Conservation (phyloP, 1,140 invertebrate genomes). For the Arctopsyche grandis region DNA sequence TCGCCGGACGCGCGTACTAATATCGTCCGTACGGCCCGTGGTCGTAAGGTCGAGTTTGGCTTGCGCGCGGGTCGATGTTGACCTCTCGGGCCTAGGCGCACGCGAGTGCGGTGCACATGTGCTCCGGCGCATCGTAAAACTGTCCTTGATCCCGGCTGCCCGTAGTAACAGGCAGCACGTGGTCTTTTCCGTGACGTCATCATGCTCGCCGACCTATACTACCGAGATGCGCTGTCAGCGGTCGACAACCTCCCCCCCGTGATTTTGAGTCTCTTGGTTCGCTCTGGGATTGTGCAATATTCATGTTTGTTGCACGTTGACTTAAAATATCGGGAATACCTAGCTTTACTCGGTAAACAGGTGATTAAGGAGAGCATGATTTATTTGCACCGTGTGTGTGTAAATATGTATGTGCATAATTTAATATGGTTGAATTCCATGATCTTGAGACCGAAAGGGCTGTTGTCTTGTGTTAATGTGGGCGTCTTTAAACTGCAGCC, state of each 20-base stretch:
- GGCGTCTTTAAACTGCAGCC: too few species aligned
- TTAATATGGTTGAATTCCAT: too few species aligned
- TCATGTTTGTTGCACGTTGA: too few species aligned
- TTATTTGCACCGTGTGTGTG: too few species aligned
- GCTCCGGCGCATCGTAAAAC: conserved; percentile 53
- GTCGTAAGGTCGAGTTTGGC: background rate
- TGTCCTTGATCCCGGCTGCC: conserved; percentile 53
- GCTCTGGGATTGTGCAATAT: background rate
- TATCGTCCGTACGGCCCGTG: background rate
- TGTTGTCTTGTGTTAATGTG: too few species aligned
- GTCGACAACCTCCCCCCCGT: conserved; percentile 16
- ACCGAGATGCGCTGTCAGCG: background rate
- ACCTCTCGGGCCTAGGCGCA: background rate
- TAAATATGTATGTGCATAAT: too few species aligned
- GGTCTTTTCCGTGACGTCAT: conserved; percentile 51
- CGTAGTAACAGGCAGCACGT: conserved; percentile 54
- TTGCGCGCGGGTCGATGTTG: background rate
- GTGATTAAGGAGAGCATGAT: background rate
- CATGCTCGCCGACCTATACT: conserved; percentile 29
- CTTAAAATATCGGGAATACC: background rate
- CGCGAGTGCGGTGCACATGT: conserved; percentile 42
- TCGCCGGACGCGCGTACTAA: background rate
- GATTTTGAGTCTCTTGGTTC: background rate
- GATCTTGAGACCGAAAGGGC: too few species aligned
- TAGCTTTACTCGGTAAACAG: too few species aligned